These are phyloP conservation scores for Hybos culiciformis DNA, from an alignment of 2,888 invertebrate genomes.

Conservation along the genomic window DNA sequence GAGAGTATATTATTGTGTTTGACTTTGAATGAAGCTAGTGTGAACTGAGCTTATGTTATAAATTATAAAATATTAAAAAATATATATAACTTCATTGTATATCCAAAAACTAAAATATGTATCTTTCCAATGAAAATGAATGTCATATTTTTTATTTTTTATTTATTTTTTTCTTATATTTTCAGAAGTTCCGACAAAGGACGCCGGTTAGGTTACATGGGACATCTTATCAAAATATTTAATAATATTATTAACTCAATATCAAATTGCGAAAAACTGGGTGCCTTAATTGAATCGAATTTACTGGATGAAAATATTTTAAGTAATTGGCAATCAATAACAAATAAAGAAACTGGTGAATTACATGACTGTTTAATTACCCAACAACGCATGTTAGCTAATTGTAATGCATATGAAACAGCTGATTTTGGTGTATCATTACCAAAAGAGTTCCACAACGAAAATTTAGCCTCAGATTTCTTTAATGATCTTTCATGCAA, in stretches of 20 bases:
- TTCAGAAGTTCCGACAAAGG: constrained; percentile 39
- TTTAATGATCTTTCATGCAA: constrained; percentile 18
- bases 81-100: no score
- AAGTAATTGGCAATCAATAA: constrained; percentile 35
- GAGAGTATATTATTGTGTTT: no score
- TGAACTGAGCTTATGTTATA: no score
- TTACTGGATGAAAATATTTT: constrained; percentile 39
- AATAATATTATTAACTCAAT: constrained; percentile 40
- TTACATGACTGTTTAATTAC: constrained; percentile 25
- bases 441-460: constrained; percentile 24
- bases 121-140: background rate
- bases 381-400: constrained; percentile 30
- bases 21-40: no score
- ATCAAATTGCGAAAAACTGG: constrained; percentile 39
- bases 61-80: no score
- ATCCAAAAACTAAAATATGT: background rate
- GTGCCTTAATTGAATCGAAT: constrained; percentile 40
- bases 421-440: constrained; percentile 23
- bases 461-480: constrained; percentile 18
- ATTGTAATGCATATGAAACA: constrained; percentile 31
- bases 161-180: constrained; percentile 3
- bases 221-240: constrained; percentile 48
- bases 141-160: constrained; percentile 1
- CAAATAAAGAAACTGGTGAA: constrained; percentile 27
- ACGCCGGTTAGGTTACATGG: constrained; percentile 50